Percentiles rank a stretch among this genome's conserved stretches.
Conservation (phyloP, 2,113 vertebrate genomes). For the Xyliphius kryptos region DNA sequence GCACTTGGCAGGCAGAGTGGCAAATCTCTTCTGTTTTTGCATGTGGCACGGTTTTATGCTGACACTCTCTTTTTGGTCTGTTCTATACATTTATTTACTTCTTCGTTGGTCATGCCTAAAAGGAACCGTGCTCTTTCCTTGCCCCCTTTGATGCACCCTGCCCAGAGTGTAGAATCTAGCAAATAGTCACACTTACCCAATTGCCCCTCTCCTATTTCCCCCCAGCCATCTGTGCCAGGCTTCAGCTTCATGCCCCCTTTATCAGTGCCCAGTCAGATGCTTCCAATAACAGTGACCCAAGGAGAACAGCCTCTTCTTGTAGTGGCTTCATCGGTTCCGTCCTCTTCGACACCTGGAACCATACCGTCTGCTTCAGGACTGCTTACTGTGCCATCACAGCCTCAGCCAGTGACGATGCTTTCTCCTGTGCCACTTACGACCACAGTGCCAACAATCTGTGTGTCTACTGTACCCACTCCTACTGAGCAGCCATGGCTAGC, state of each 20-base stretch:
- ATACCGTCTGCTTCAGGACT: conserved; percentile 30
- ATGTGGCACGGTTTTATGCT: too few species aligned
- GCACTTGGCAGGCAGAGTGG: too few species aligned
- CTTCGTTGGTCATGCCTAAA: not conserved
- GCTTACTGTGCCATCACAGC: conserved; percentile 64
- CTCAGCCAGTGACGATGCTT: conserved; percentile 69
- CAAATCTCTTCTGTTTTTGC: too few species aligned
- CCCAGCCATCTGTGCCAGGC: conserved; percentile 60
- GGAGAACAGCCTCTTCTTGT: conserved; percentile 59
- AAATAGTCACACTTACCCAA: conserved; percentile 27
- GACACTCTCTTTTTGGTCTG: too few species aligned
- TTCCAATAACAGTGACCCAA: conserved; percentile 65
- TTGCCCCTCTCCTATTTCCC: conserved; percentile 48
- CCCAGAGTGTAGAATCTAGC: conserved; percentile 63
- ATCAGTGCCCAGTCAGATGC: conserved; percentile 61
- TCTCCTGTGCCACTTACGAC: conserved; percentile 64
- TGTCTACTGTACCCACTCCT: conserved; percentile 77
- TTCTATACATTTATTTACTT: too few species aligned
- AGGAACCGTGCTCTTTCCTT: conserved; percentile 12
- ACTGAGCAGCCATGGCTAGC: conserved; percentile 67
- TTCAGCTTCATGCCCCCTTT: conserved; percentile 57
- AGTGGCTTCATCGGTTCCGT: conserved; percentile 50
- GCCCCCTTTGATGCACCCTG: conserved; percentile 66
- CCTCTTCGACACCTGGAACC: conserved; percentile 25
- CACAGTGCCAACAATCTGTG: conserved; percentile 80